Conservation (phyloP, 2,888 invertebrate genomes). For the Hecatera dysodea region DNA sequence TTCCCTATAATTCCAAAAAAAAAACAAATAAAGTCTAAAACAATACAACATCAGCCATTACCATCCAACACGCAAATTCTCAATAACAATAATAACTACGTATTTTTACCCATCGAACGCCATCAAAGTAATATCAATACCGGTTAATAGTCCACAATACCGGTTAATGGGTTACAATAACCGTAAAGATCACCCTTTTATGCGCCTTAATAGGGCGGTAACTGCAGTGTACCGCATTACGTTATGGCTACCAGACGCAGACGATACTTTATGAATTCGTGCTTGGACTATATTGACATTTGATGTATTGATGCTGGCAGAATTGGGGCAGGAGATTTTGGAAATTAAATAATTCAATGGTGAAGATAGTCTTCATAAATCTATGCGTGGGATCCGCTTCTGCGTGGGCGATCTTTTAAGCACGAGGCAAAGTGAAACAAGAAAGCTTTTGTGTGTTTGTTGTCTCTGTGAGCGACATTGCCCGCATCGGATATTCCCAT, state of each 20-base stretch:
- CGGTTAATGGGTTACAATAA: slow-evolving; percentile 68
- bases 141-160: slow-evolving; percentile 68
- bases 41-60: slow-evolving; percentile 24
- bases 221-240: slow-evolving; percentile 48
- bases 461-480: too few species aligned
- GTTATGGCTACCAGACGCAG: slow-evolving; percentile 24
- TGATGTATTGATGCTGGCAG: slow-evolving; percentile 21
- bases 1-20: not conserved
- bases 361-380: too few species aligned
- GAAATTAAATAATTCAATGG: not conserved
- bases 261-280: slow-evolving; percentile 34
- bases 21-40: slow-evolving; percentile 13
- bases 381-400: too few species aligned
- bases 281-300: slow-evolving; percentile 39
- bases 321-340: not conserved
- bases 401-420: too few species aligned
- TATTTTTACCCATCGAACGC: slow-evolving; percentile 64
- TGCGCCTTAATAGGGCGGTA: slow-evolving; percentile 64
- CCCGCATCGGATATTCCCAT: too few species aligned
- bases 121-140: slow-evolving; percentile 65
- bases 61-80: slow-evolving; percentile 50
- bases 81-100: slow-evolving; percentile 55
- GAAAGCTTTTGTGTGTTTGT: too few species aligned
- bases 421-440: too few species aligned
- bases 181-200: slow-evolving; percentile 73